Evolutionary conservation across 2,888 invertebrate species (phyloP).

Genomic region (Uropetala carovei): DNA sequence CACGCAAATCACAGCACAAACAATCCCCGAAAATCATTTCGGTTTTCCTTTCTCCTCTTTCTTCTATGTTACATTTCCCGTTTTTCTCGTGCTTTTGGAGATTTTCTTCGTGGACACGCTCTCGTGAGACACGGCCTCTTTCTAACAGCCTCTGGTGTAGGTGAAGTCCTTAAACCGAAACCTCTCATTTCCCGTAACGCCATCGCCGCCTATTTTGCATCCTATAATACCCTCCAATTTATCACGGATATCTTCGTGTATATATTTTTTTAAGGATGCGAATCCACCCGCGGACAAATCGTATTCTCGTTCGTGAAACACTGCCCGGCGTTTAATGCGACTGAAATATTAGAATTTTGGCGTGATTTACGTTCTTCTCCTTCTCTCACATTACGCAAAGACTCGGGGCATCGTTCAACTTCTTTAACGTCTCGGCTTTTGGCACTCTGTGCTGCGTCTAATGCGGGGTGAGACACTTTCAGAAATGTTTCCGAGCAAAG

Average conservation of each 20-base stretch:
- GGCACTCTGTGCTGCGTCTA: too few relatives aligned
- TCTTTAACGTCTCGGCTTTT: too few relatives aligned
- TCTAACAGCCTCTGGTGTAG: background rate
- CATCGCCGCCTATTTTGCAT: constrained; percentile 19
- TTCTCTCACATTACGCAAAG: background rate
- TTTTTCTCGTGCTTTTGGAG: too few relatives aligned
- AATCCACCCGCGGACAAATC: constrained; percentile 19
- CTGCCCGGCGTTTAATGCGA: background rate
- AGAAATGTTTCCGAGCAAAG: too few relatives aligned
- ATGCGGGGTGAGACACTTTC: too few relatives aligned
- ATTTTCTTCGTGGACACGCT: too few relatives aligned
- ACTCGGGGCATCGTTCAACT: too few relatives aligned
- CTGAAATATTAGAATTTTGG: constrained; percentile 12
- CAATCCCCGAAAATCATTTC: background rate
- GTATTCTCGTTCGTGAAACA: background rate
- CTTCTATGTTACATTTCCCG: background rate
- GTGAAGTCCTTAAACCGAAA: background rate
- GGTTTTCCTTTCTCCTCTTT: background rate
- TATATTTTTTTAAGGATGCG: background rate
- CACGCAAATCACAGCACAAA: background rate
- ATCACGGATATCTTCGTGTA: background rate
- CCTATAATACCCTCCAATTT: constrained; percentile 14
- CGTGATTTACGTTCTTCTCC: constrained; percentile 18
- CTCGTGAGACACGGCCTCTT: too few relatives aligned
- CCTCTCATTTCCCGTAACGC: constrained; percentile 20